Conservation (phyloP, 2,797 vertebrate genomes). For the Alcedo quadribrachys region DNA sequence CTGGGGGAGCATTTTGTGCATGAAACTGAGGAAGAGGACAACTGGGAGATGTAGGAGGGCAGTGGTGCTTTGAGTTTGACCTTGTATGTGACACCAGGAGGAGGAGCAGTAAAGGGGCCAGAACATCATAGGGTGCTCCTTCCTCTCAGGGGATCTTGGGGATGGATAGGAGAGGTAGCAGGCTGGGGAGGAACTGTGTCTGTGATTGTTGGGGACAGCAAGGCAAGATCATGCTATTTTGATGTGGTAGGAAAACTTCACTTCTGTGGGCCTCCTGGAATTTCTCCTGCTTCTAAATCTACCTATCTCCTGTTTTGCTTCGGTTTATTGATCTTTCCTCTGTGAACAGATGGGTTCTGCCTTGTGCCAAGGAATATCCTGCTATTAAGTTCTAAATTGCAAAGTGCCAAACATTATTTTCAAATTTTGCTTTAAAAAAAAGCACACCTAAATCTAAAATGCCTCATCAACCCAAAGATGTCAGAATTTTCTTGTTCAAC, state of each 20-base stretch:
- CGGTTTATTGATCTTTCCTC: background rate
- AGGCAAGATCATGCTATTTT: background rate
- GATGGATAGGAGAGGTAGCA: background rate
- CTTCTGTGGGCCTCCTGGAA: background rate
- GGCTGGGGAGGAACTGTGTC: accelerated
- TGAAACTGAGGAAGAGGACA: background rate
- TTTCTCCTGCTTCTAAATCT: background rate
- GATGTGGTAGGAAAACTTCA: background rate
- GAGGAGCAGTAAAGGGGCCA: background rate
- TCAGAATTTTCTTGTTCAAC: background rate
- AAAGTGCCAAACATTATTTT: background rate
- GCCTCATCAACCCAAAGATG: background rate
- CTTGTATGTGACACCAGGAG: accelerated
- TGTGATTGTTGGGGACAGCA: background rate
- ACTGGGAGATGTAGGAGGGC: background rate
- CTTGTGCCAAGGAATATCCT: background rate
- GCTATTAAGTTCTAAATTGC: background rate
- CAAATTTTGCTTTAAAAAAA: background rate
- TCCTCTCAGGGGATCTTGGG: background rate
- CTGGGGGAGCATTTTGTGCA: background rate
- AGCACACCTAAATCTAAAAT: background rate
- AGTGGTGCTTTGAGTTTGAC: background rate
- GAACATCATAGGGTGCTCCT: background rate
- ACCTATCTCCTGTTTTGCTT: background rate
- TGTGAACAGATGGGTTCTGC: background rate